Percentiles rank a stretch among this genome's conserved stretches.
These are phyloP conservation scores for Hypomecis atomaria DNA, from an alignment of 2,888 invertebrate species.

Conservation along the genomic window DNA sequence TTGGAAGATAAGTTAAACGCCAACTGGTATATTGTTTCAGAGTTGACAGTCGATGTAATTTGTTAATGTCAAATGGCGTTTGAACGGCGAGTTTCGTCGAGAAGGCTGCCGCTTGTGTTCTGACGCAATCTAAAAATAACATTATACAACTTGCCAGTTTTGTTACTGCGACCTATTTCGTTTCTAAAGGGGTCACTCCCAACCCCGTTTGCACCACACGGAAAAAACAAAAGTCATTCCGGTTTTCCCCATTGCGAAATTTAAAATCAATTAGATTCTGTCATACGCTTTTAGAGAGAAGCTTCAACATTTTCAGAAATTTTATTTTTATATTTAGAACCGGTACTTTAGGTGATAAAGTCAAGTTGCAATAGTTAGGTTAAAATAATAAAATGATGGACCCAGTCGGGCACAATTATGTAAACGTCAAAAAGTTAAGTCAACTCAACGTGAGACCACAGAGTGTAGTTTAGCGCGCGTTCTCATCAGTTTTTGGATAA, in stretches of 20 bases:
- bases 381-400: too few relatives aligned
- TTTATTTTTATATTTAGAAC: too few relatives aligned
- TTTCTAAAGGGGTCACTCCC: neutral
- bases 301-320: too few relatives aligned
- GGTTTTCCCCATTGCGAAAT: neutral
- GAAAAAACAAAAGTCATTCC: neutral
- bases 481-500: too few relatives aligned
- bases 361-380: too few relatives aligned
- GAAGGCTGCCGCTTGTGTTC: conserved; percentile 42
- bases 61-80: conserved; percentile 76
- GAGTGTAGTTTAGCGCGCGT: too few relatives aligned
- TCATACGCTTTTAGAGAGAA: too few relatives aligned
- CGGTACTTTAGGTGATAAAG: too few relatives aligned
- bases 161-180: neutral
- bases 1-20: conserved; percentile 82
- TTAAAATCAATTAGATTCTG: neutral
- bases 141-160: conserved; percentile 3
- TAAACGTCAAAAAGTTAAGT: too few relatives aligned
- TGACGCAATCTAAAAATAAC: conserved; percentile 74
- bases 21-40: conserved; percentile 83
- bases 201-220: neutral
- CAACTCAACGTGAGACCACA: too few relatives aligned
- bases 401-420: too few relatives aligned
- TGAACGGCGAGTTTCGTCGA: conserved; percentile 44
- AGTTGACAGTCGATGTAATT: conserved; percentile 81